These are phyloP conservation scores for Augiades crinisus DNA, from an alignment of 2,888 invertebrate species.

Conservation along the genomic window DNA sequence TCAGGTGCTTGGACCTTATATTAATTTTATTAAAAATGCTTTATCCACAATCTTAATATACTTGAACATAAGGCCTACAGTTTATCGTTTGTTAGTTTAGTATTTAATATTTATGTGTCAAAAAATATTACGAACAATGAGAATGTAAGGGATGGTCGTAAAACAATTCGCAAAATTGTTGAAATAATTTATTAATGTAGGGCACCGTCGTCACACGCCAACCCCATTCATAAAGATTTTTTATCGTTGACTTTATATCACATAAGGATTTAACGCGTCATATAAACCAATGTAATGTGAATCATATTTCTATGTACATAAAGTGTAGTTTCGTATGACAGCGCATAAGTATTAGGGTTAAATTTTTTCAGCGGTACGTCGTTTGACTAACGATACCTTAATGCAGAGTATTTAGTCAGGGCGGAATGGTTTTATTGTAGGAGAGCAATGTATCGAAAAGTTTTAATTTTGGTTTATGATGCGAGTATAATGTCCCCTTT, in stretches of 20 bases:
- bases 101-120: neutral
- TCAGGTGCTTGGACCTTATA: no score
- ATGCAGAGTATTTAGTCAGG: conserved; percentile 74
- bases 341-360: conserved; percentile 25
- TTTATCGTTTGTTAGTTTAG: neutral
- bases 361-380: conserved; percentile 43
- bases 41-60: no score
- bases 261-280: conserved; percentile 29
- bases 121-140: conserved; percentile 18
- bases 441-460: conserved; percentile 75
- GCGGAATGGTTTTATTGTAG: conserved; percentile 69
- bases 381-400: conserved; percentile 78
- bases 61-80: no score
- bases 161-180: conserved; percentile 64
- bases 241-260: conserved; percentile 40
- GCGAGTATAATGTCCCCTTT: conserved; percentile 56
- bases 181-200: conserved; percentile 67
- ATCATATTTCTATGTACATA: conserved; percentile 18
- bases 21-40: no score
- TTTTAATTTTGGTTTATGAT: conserved; percentile 80
- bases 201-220: conserved; percentile 59
- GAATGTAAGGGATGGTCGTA: conserved; percentile 43
- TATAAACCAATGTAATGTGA: conserved; percentile 21
- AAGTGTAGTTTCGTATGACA: conserved; percentile 1
- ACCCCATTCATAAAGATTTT: conserved; percentile 70